Evolutionary conservation across 1,140 invertebrate genomes (phyloP), one percentile per base, ranked within the genome.

Genomic region (Leptestheria dahalacensis): DNA sequence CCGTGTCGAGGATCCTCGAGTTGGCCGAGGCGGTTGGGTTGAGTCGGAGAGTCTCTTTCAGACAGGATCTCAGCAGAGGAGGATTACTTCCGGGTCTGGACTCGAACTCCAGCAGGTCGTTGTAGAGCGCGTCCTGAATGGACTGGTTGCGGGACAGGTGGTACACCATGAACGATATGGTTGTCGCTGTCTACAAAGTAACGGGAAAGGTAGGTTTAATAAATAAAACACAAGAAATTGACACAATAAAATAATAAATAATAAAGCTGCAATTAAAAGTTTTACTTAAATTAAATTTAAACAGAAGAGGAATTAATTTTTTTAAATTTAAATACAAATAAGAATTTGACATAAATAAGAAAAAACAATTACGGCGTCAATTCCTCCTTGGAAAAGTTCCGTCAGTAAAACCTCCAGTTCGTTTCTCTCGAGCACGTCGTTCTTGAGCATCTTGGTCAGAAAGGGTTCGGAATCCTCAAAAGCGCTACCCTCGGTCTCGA

Each of bases 1-100:
- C 68, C 21, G 64, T 53, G 21, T 63, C 61, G 24, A 69, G 57
- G 9, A 67, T 65, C 55, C 72, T 58, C 1, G 65, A 64, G n/a
- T 65, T 67, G 0, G 69, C 70, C 26, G 63, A 61, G 3, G 68
- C 68, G 23, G 66, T 64, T 10, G 72, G 71, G 54, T 61, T 48
- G 11, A 70, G 81, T 70, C 71, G 68, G 25, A 79, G 74, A 1
- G 77, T 73, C 68, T 85, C 82, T 67, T 82, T 83, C n/a, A 84
- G 71, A 60, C 79, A 80, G 12, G 81, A 81, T 61, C 76, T 78
- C 3, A 85, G 64, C 15, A 60, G 18, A 1, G 57, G 58, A 23
- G 58, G 48, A 33, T 18, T 21, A 21, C 26, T 20, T 11, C 58
- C 58, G 6, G 58, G 58, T 15, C 20, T 29, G 29, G 41, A 29